Evolutionary conservation across 2,888 invertebrate species (phyloP).

Genomic region (Heliconius ethilla): DNA sequence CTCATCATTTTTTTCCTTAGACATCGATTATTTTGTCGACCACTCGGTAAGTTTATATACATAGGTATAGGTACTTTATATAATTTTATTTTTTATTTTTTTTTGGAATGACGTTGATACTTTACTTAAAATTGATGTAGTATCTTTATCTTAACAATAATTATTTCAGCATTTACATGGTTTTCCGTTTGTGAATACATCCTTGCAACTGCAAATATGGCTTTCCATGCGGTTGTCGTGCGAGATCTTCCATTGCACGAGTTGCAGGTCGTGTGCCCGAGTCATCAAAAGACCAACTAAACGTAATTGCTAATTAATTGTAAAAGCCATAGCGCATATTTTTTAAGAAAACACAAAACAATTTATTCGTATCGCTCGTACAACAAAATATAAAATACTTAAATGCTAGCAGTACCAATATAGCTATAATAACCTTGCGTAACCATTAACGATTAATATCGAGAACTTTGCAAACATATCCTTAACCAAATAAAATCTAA

Average conservation of each 20-base stretch:
- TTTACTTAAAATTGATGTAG: neutral
- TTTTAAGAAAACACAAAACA: neutral
- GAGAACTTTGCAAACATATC: conserved; percentile 9
- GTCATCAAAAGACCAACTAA: conserved; percentile 77
- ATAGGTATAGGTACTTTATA: neutral
- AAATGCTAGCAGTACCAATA: neutral
- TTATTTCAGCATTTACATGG: conserved; percentile 93
- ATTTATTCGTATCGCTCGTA: conserved; percentile 21
- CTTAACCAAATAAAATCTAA: conserved; percentile 5
- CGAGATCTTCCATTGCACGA: conserved; percentile 93
- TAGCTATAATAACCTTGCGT: conserved; percentile 3
- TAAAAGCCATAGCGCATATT: neutral
- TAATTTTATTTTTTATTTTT: no score
- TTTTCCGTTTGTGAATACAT: conserved; percentile 96
- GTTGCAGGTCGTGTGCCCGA: conserved; percentile 84
- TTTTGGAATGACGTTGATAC: neutral
- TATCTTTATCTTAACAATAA: neutral
- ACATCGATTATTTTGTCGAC: conserved; percentile 93
- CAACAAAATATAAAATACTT: conserved; percentile 10
- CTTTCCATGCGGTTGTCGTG: conserved; percentile 93
- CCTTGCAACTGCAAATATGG: conserved; percentile 95
- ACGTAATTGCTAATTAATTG: conserved; percentile 12
- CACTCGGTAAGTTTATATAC: conserved; percentile 86
- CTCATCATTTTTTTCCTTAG: conserved; percentile 93
- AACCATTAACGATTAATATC: neutral